These are phyloP conservation scores for Sitobion miscanthi DNA, from an alignment of 1,140 invertebrate genomes.

Conservation along the genomic window DNA sequence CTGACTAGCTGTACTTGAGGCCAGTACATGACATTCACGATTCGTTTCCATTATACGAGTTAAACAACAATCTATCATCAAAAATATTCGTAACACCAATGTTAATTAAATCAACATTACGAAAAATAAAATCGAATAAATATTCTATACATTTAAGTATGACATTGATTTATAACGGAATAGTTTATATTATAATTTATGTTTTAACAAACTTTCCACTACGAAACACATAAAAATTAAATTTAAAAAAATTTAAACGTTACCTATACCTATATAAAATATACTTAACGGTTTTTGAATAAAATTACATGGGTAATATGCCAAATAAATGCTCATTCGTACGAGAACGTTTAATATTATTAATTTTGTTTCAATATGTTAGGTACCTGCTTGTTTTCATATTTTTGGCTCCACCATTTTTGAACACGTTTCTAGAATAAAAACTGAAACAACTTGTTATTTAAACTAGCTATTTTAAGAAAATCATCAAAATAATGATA, in stretches of 20 bases:
- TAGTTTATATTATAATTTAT: slow-evolving; percentile 9
- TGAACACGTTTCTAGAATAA: too few species aligned
- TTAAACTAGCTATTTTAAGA: too few species aligned
- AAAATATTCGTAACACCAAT: not conserved
- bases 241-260: not conserved
- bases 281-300: not conserved
- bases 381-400: too few species aligned
- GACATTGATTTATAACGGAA: not conserved
- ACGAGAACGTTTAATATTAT: too few species aligned
- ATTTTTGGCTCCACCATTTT: too few species aligned
- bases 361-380: too few species aligned
- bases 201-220: not conserved
- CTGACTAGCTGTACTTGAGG: not conserved
- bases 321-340: too few species aligned
- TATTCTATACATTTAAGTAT: not conserved
- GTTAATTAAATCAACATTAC: not conserved
- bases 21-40: not conserved
- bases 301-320: not conserved
- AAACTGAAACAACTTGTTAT: not conserved
- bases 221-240: not conserved
- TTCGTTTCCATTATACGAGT: not conserved
- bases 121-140: not conserved
- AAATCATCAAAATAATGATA: not conserved
- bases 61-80: not conserved
- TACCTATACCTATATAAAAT: not conserved